Evolutionary conservation across 2,888 invertebrate genomes (phyloP).

Genomic region (Hedya salicella): DNA sequence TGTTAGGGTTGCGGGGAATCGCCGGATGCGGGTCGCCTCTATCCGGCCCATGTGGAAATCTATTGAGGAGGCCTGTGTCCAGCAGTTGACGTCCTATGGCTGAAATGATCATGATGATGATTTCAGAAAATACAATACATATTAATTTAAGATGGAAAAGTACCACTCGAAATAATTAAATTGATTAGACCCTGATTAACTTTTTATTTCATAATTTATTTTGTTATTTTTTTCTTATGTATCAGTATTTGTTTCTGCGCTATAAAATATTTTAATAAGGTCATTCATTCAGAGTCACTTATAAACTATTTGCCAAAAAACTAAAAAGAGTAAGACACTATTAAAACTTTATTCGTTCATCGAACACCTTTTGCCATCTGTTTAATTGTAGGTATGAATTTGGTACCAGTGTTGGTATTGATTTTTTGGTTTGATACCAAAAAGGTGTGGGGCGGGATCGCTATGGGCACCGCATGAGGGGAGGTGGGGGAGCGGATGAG

Average conservation of each 20-base stretch:
- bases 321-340: not conserved
- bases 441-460: slow-evolving; percentile 77
- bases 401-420: slow-evolving; percentile 54
- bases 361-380: slow-evolving; percentile 38
- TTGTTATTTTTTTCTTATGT: too few species aligned
- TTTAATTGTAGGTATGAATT: slow-evolving; percentile 49
- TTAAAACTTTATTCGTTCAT: slow-evolving; percentile 4
- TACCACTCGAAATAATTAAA: too few species aligned
- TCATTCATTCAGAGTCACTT: not conserved
- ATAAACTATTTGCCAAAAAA: not conserved
- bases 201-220: too few species aligned
- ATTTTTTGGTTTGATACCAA: slow-evolving; percentile 71
- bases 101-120: too few species aligned
- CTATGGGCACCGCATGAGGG: slow-evolving; percentile 65
- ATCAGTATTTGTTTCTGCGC: too few species aligned
- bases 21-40: too few species aligned
- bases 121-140: not conserved
- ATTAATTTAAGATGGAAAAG: too few species aligned
- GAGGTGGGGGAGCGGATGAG: slow-evolving; percentile 53
- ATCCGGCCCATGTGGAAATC: too few species aligned
- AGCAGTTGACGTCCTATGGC: too few species aligned
- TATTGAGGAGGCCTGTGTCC: too few species aligned
- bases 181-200: too few species aligned
- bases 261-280: not conserved
- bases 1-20: too few species aligned